Evolutionary conservation across 2,113 vertebrate species (phyloP).

Genomic region (Hyla sarda): DNA sequence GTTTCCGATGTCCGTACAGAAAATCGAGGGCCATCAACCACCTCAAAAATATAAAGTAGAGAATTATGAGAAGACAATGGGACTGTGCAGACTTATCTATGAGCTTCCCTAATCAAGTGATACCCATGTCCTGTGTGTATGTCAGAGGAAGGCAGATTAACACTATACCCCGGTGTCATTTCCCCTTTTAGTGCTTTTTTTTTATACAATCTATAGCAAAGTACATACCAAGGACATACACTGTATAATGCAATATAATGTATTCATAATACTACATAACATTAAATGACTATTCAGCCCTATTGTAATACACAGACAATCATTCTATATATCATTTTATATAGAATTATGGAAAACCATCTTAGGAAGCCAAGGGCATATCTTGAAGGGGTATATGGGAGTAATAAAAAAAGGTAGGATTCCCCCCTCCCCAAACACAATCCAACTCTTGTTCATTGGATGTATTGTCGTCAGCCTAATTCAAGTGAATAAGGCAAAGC

Average conservation of each 20-base stretch:
- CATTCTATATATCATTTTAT: not conserved
- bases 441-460: too few relatives aligned
- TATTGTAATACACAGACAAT: not conserved
- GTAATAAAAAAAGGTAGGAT: too few relatives aligned
- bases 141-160: conserved; percentile 25
- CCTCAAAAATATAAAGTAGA: conserved; percentile 16
- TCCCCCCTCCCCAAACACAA: too few relatives aligned
- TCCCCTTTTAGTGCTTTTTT: not conserved
- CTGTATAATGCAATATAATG: not conserved
- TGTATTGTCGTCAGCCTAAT: not conserved
- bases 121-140: conserved; percentile 6
- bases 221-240: not conserved
- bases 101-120: not conserved
- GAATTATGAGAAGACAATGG: not conserved
- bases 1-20: conserved; percentile 59
- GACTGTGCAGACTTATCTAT: not conserved
- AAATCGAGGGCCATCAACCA: conserved; percentile 61
- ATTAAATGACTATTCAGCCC: not conserved
- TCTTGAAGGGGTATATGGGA: too few relatives aligned
- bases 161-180: not conserved
- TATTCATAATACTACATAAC: not conserved
- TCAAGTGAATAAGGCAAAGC: not conserved
- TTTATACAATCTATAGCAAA: not conserved
- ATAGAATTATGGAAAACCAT: not conserved
- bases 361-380: not conserved